Evolutionary conservation across 2,888 invertebrate genomes (phyloP), one percentile per base, ranked within the genome.

Genomic region (Troilus luridus): DNA sequence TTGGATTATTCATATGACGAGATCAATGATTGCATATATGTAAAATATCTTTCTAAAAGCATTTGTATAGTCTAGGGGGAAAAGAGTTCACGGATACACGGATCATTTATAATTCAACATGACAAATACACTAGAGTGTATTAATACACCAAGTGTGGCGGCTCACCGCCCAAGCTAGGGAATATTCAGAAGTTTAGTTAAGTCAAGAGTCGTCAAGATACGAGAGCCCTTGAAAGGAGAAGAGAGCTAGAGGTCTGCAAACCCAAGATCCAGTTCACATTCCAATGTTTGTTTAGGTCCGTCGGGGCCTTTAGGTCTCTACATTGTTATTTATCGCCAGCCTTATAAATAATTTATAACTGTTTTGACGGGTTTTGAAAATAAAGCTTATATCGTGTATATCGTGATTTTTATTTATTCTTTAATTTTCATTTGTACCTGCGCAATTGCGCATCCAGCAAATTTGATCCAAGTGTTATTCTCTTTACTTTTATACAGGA

Each of bases 131-230:
- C 27, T 24, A 77, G 67, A 24, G 67, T 41, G 41, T 41, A 41
- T 77, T 77, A 77, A 77, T 77, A 77, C 41, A 77, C 72, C 21
- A 77, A 41, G 72, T 41, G 72, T 17, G 72, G 0, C 24, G 0
- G 72, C 9, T 77, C 27, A 19, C 67, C 6, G 19, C 24, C 27
- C 17, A 7, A 77, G 41, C 17, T 27, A 41, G 27, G 27, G 72
- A 27, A 77, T 77, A 77, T 77, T 77, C 72, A 77, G 24, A 14
- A 77, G 72, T 77, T 77, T 24, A 24, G 72, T 77, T 77, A 77
- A 77, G 72, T 77, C 27, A 77, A 77, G 72, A 77, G 27, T 27
- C 41, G 27, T 77, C 72, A 77, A 77, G 72, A 19, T 8, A 41
- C 7, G 41, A 77, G 41, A 77, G 67, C 67, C 3, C 67, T 67